Percentiles rank a stretch among this genome's conserved stretches.
Evolutionary conservation across 2,888 invertebrate species (phyloP).

Genomic region (Eustalomyia histrio): DNA sequence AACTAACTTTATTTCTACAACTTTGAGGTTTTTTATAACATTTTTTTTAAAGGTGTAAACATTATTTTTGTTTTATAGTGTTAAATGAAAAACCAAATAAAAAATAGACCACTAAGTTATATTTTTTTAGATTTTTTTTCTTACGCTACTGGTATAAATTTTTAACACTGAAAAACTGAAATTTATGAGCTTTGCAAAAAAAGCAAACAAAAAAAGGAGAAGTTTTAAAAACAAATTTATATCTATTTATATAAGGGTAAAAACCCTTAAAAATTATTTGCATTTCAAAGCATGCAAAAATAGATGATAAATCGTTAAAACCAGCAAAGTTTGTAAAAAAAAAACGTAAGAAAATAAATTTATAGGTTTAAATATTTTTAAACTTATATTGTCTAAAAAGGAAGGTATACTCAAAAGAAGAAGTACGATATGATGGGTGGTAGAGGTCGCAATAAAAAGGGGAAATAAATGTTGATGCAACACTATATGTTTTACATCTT

Average conservation of each 20-base stretch:
- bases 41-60: slow-evolving; percentile 14
- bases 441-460: too few species aligned
- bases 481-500: too few species aligned
- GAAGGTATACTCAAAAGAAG: too few species aligned
- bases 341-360: slow-evolving; percentile 40
- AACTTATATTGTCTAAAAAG: not conserved
- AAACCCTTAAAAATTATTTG: slow-evolving; percentile 28
- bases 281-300: slow-evolving; percentile 50
- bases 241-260: not conserved
- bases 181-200: slow-evolving; percentile 27
- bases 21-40: not conserved
- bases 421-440: too few species aligned
- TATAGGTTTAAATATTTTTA: slow-evolving; percentile 17
- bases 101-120: slow-evolving; percentile 26
- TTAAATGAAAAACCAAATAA: not conserved
- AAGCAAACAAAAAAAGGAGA: slow-evolving; percentile 1
- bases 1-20: not conserved
- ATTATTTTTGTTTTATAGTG: slow-evolving; percentile 9
- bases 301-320: slow-evolving; percentile 51
- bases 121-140: slow-evolving; percentile 1
- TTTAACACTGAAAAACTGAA: slow-evolving; percentile 21
- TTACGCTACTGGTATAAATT: too few species aligned
- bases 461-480: too few species aligned
- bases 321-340: slow-evolving; percentile 51
- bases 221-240: not conserved